A percentile compares a stretch with the other conserved stretches of the same genome.
Conservation (phyloP, 2,113 vertebrate species). For the Lipotes vexillifer region DNA sequence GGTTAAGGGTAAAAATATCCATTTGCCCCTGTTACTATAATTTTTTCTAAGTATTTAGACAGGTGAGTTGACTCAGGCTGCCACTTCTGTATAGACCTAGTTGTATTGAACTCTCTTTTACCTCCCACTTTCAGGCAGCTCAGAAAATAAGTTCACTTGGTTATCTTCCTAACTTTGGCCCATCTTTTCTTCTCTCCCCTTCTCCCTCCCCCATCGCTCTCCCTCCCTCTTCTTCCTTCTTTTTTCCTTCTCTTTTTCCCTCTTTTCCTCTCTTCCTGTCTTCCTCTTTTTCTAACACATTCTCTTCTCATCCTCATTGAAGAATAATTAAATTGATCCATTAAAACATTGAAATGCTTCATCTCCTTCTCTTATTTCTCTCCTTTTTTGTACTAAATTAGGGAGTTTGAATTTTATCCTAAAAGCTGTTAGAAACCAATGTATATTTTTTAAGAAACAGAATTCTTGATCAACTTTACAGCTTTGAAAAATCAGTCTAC, state of each 20-base stretch:
- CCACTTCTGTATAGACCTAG: neutral
- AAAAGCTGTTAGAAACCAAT: neutral
- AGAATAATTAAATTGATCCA: neutral
- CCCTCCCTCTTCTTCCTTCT: fast-evolving
- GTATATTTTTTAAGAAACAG: neutral
- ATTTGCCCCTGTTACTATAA: neutral
- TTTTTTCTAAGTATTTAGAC: neutral
- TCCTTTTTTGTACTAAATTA: neutral
- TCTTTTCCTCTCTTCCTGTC: neutral
- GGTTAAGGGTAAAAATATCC: neutral
- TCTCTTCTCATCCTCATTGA: neutral
- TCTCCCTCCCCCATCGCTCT: neutral
- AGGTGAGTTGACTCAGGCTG: neutral
- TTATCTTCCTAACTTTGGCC: neutral
- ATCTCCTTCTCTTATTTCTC: neutral
- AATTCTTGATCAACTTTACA: neutral
- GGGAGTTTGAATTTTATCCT: neutral
- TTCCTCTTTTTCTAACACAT: neutral
- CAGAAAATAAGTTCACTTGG: neutral
- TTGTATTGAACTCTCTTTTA: neutral
- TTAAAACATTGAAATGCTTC: neutral
- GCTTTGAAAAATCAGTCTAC: neutral
- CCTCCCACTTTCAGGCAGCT: neutral
- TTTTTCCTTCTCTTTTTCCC: too few species aligned
- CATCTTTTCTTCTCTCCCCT: neutral